Evolutionary conservation across 2,888 invertebrate species (phyloP).

Genomic region (Exephanes ischioxanthus): DNA sequence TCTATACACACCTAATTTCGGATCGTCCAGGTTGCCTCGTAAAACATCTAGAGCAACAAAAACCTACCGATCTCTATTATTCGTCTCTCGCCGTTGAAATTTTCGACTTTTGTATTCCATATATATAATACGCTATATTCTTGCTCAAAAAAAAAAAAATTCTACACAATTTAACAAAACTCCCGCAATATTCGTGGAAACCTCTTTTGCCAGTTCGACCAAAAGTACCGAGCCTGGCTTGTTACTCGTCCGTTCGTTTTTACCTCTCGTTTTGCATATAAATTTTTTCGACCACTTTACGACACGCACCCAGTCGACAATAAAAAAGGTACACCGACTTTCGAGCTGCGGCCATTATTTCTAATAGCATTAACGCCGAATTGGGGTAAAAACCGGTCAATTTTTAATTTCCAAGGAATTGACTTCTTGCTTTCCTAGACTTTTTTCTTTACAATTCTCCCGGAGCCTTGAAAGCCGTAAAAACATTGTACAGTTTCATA

Average conservation of each 20-base stretch:
- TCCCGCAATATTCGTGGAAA: conserved; percentile 59
- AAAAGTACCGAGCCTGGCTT: conserved; percentile 1
- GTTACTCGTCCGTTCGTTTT: background rate
- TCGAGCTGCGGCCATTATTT: conserved; percentile 61
- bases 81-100: background rate
- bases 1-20: conserved; percentile 23
- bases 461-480: background rate
- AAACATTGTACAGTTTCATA: conserved; percentile 1
- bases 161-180: conserved; percentile 21
- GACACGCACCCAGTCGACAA: conserved; percentile 45
- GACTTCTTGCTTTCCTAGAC: conserved; percentile 69
- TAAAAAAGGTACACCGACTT: conserved; percentile 66
- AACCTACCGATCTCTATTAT: conserved; percentile 44
- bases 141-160: background rate
- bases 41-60: conserved; percentile 68
- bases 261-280: conserved; percentile 48
- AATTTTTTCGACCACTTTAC: conserved; percentile 71
- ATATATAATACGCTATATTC: background rate
- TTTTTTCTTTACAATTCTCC: conserved; percentile 56
- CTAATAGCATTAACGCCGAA: conserved; percentile 72
- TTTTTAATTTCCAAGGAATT: conserved; percentile 75
- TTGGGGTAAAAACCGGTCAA: conserved; percentile 78
- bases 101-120: conserved; percentile 1
- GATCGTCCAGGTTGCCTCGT: conserved; percentile 50
- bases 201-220: conserved; percentile 46